Percentiles rank a stretch among this genome's conserved stretches.
Conservation (phyloP, 2,888 invertebrate genomes). For the Agrotis clavis region DNA sequence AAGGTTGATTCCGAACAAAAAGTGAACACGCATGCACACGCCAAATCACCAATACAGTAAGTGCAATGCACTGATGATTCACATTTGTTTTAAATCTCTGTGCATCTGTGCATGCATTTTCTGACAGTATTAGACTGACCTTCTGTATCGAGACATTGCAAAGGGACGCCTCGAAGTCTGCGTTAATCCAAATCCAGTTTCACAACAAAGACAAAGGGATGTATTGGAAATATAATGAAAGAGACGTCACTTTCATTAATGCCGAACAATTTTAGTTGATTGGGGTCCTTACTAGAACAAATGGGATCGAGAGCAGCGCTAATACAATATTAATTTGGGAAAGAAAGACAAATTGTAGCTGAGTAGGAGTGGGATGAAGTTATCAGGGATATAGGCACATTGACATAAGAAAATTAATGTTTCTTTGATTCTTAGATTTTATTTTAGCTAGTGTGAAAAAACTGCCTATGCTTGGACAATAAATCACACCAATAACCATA, state of each 20-base stretch:
- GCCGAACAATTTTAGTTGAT: constrained; percentile 58
- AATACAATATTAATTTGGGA: constrained; percentile 53
- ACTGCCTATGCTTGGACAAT: too few relatives aligned
- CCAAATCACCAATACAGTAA: background rate
- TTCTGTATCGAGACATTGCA: background rate
- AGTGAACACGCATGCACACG: background rate
- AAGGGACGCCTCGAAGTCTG: constrained; percentile 31
- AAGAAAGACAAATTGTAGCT: constrained; percentile 48
- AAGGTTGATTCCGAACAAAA: background rate
- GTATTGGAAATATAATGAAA: constrained; percentile 60
- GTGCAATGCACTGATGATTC: background rate
- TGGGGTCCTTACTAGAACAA: constrained; percentile 52
- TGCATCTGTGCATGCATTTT: background rate
- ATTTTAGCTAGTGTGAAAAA: background rate
- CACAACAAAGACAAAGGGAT: constrained; percentile 62
- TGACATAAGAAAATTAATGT: background rate
- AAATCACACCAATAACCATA: too few relatives aligned
- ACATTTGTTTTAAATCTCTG: background rate
- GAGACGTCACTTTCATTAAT: constrained; percentile 61
- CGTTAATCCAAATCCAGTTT: constrained; percentile 58
- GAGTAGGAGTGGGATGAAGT: constrained; percentile 11
- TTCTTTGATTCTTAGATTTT: background rate
- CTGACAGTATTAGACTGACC: background rate
- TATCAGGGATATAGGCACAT: constrained; percentile 10
- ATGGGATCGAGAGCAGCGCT: constrained; percentile 33